These are phyloP conservation scores for Paratrypauchen microcephalus DNA, from an alignment of 2,797 vertebrate species.

Conservation along the genomic window DNA sequence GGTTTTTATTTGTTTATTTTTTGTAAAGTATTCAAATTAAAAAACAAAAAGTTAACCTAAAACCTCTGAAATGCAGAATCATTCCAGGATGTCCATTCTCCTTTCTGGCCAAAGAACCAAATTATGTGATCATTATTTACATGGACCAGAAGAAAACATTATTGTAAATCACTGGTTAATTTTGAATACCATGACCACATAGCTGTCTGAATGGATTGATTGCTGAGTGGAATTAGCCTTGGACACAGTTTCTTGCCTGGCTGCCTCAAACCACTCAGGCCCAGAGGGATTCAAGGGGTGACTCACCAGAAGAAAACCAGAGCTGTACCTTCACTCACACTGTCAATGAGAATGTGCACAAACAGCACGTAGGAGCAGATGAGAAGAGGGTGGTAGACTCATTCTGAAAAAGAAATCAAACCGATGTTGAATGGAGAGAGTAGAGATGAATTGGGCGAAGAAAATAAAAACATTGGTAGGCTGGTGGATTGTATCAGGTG, in stretches of 20 bases:
- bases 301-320: constrained; percentile 49
- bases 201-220: not conserved
- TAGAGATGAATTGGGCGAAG: constrained; percentile 27
- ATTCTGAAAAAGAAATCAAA: constrained; percentile 14
- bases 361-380: constrained; percentile 25
- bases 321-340: constrained; percentile 25
- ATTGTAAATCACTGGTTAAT: not conserved
- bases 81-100: constrained; percentile 11
- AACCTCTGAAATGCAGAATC: not conserved
- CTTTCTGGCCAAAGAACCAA: not conserved
- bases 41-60: not conserved
- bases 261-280: constrained; percentile 1
- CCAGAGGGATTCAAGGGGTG: constrained; percentile 28
- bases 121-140: constrained; percentile 28
- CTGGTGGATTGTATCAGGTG: constrained; percentile 42
- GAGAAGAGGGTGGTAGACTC: constrained; percentile 46
- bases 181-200: not conserved
- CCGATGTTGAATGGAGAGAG: not conserved
- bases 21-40: too few species aligned
- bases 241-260: constrained; percentile 12
- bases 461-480: constrained; percentile 35
- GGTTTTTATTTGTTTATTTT: too few species aligned
- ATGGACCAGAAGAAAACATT: constrained; percentile 13
- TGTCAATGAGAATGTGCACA: constrained; percentile 19
- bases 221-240: not conserved